Evolutionary conservation across 2,113 vertebrate species (phyloP).

Genomic region (Oxygymnocypris stewartii): DNA sequence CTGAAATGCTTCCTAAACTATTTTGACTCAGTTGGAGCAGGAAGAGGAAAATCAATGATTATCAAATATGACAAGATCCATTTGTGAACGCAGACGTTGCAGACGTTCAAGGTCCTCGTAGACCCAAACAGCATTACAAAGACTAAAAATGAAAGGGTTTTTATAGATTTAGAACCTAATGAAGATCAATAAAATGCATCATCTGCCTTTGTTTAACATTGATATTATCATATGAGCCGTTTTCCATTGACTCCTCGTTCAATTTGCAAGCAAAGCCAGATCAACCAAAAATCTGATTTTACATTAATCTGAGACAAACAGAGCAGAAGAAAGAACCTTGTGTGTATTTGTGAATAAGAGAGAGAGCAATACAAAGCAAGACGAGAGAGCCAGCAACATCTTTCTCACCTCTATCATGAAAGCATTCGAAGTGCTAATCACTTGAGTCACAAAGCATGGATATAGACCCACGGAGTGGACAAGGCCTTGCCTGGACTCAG

Average conservation of each 20-base stretch:
- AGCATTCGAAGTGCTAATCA: conserved; percentile 47
- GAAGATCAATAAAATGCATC: conserved; percentile 5
- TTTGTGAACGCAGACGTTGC: background rate
- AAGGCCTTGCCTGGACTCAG: conserved; percentile 45
- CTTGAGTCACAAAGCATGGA: conserved; percentile 40
- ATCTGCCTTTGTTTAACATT: background rate
- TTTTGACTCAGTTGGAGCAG: background rate
- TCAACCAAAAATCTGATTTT: conserved; percentile 35
- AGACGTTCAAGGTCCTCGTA: background rate
- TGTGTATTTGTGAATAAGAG: conserved; percentile 38
- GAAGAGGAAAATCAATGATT: conserved; percentile 19
- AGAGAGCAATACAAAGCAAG: background rate
- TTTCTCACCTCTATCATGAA: conserved; percentile 26
- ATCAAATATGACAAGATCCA: conserved; percentile 31
- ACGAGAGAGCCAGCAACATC: background rate
- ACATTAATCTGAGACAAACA: conserved; percentile 30
- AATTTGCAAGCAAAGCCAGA: background rate
- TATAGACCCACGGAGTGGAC: conserved; percentile 44
- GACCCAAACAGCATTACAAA: background rate
- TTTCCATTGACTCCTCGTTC: background rate
- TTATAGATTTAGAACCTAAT: background rate
- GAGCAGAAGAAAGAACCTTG: conserved; percentile 19
- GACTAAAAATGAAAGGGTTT: background rate
- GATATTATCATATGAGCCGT: conserved; percentile 7
- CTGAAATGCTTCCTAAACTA: conserved; percentile 22